Evolutionary conservation across 2,797 vertebrate species (phyloP).

Genomic region (Phrynocephalus forsythii): DNA sequence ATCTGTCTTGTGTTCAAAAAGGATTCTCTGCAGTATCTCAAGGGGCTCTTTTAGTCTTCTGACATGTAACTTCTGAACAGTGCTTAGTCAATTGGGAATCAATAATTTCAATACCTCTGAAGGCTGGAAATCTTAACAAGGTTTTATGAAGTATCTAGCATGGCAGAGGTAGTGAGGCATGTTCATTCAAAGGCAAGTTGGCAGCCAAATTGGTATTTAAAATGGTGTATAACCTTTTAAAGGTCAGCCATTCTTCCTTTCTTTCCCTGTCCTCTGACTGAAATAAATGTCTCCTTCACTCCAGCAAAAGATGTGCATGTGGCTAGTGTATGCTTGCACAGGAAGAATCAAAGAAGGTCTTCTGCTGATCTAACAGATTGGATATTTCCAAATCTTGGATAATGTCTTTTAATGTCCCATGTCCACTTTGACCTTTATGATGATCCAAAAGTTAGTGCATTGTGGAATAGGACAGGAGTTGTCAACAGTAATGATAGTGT

Average conservation of each 20-base stretch:
- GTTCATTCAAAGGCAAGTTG: slow-evolving; percentile 53
- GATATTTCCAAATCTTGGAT: neutral
- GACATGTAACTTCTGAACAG: slow-evolving; percentile 1
- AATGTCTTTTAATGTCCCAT: neutral
- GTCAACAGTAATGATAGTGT: neutral
- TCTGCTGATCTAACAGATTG: neutral
- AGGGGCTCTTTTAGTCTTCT: slow-evolving; percentile 23
- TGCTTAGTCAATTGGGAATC: slow-evolving; percentile 22
- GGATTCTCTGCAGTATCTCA: neutral
- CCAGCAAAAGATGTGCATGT: slow-evolving; percentile 21
- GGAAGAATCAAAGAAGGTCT: slow-evolving; percentile 3
- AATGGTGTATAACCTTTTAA: slow-evolving; percentile 64
- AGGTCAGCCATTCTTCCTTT: slow-evolving; percentile 57
- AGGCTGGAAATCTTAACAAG: slow-evolving; percentile 44
- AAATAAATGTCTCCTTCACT: slow-evolving; percentile 60
- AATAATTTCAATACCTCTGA: slow-evolving; percentile 31
- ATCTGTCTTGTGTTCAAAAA: neutral
- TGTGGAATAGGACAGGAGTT: neutral
- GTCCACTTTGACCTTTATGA: neutral
- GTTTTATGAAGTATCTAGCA: slow-evolving; percentile 30
- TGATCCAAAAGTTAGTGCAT: neutral
- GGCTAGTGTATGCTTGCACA: neutral
- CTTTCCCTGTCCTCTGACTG: slow-evolving; percentile 48
- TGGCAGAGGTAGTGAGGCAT: slow-evolving; percentile 43
- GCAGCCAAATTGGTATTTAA: slow-evolving; percentile 62